Evolutionary conservation across 1,140 invertebrate genomes (phyloP).

Genomic region (Agraylea sexmaculata): DNA sequence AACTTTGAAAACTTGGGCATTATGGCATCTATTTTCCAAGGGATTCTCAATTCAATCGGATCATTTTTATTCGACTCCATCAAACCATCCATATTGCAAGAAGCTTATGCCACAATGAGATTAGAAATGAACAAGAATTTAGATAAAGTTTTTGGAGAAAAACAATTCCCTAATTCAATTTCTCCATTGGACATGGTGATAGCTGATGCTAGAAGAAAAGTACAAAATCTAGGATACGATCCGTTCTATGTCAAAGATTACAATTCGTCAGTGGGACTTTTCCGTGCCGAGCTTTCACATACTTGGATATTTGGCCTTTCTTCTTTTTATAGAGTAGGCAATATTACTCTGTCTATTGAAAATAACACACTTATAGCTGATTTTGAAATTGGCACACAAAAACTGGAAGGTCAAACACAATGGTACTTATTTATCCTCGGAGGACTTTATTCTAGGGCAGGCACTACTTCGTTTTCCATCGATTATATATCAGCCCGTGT

Average conservation of each 20-base stretch:
- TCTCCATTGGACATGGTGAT: slow-evolving; percentile 72
- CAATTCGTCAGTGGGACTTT: slow-evolving; percentile 54
- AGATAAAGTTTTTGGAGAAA: slow-evolving; percentile 50
- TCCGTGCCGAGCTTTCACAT: slow-evolving; percentile 52
- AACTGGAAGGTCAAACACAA: slow-evolving; percentile 58
- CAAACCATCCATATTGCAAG: slow-evolving; percentile 67
- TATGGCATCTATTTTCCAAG: slow-evolving; percentile 60
- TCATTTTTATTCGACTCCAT: slow-evolving; percentile 74
- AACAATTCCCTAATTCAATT: slow-evolving; percentile 73
- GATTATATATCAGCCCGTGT: slow-evolving; percentile 57
- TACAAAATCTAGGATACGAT: slow-evolving; percentile 57
- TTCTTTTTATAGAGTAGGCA: slow-evolving; percentile 68
- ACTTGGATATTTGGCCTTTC: slow-evolving; percentile 69
- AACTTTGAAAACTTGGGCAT: slow-evolving; percentile 73
- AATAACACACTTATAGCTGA: slow-evolving; percentile 55
- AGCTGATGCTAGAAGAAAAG: slow-evolving; percentile 56
- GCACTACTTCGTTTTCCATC: slow-evolving; percentile 59
- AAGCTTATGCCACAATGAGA: slow-evolving; percentile 58
- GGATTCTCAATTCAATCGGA: slow-evolving; percentile 66
- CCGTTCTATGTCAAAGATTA: slow-evolving; percentile 60
- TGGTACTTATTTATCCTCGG: slow-evolving; percentile 61
- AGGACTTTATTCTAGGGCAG: slow-evolving; percentile 55
- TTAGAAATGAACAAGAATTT: slow-evolving; percentile 53
- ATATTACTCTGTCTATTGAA: slow-evolving; percentile 58
- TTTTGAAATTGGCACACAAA: slow-evolving; percentile 65